A percentile compares a stretch with the other conserved stretches of the same genome.
Conservation (phyloP, 2,113 vertebrate species). For the Calypte anna region DNA sequence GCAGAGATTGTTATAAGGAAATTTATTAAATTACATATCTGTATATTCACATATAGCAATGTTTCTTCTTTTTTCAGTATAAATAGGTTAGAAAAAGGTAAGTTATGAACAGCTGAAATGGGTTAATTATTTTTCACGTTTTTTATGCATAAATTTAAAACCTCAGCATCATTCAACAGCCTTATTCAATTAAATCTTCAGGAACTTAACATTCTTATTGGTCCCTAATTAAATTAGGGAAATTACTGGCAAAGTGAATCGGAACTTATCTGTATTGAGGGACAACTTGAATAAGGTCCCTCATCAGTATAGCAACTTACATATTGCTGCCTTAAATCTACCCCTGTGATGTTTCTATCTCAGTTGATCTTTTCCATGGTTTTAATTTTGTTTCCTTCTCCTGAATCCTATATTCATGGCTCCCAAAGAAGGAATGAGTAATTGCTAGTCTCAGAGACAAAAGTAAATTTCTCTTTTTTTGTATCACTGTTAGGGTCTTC, state of each 20-base stretch:
- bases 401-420: background rate
- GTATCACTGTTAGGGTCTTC: background rate
- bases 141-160: conserved; percentile 65
- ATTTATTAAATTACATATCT: background rate
- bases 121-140: conserved; percentile 68
- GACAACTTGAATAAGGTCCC: conserved; percentile 28
- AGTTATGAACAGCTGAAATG: conserved; percentile 50
- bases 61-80: conserved; percentile 8
- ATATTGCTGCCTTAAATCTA: conserved; percentile 1
- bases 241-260: conserved; percentile 32
- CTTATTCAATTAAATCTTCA: conserved; percentile 64
- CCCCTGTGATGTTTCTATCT: background rate
- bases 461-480: background rate
- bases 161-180: conserved; percentile 49
- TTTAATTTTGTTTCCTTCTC: conserved; percentile 26
- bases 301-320: background rate
- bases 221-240: conserved; percentile 51
- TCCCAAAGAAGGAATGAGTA: background rate
- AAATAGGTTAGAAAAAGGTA: background rate
- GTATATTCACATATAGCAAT: background rate
- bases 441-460: background rate
- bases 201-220: conserved; percentile 58
- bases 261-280: conserved; percentile 22
- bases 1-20: background rate
- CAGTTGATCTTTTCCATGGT: background rate